Base-by-base conservation (phyloP, 2,888 invertebrate species). In the Apeira syringaria region DNA sequence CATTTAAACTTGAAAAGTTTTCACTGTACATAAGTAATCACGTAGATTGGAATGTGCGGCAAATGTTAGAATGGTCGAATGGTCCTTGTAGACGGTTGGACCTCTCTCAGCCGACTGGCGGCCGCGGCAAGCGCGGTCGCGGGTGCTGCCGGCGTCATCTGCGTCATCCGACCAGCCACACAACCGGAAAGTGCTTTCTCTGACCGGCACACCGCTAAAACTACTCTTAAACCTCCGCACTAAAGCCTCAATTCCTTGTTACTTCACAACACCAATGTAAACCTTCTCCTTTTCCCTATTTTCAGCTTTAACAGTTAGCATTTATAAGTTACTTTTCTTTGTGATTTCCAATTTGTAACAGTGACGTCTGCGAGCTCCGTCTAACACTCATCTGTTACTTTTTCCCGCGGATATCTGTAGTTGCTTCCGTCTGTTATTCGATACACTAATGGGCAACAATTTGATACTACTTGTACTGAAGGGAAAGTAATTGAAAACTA, bases 181-280 rank as follows among this genome's bases (percentile, higher is more conserved):
- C 79, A 71, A 79, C 79, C 83, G 80, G 81, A 87, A 86, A 83
- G 87, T 86, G 83, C 88, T 89, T 89, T 89, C 88, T 88, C 87
- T 85, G 80, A 55, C 40, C 51, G 40, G 53, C 38, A 39, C 44
- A 38, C 45, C 41, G 47, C 68, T 50, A 80, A 78, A 80, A 74
- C 59, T 55, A 51, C 68, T 64, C 53, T 83, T 80, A 60, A 47
- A 49, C 18, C 72, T 52, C 42, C 38, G 52, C 50, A 51, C 53
- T 79, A 85, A 74, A 67, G 80, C 74, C 59, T 33, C 61, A 75
- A 42, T 66, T 68, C 53, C 20, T 11, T 11, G 13, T 30, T 49
- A 40, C 29, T 15, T 33, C 34, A 36, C 11, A 25, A 8, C 17
- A 33, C 39, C 34, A 24, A 41, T 36, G 40, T 37, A 33, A 15